phyloP scores from a whole-genome alignment of 2,113 vertebrate genomes.

The Oxygymnocypris stewartii region DNA sequence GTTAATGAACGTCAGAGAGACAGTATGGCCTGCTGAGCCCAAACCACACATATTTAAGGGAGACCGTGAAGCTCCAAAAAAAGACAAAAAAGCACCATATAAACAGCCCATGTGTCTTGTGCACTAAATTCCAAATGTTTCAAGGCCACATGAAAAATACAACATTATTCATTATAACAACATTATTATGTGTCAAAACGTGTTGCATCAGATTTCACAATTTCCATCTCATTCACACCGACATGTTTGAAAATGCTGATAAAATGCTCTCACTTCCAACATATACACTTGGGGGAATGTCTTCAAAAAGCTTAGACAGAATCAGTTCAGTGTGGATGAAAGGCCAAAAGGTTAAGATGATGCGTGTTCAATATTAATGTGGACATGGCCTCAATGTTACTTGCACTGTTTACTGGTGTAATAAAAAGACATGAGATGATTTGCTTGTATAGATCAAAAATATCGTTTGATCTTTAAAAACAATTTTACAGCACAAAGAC shows the following conservation, averaged over 20 bases:
- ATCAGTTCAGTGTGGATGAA: no score
- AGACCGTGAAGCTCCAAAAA: background rate
- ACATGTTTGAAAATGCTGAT: background rate
- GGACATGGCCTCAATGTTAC: no score
- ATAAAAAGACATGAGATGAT: background rate
- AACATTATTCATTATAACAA: background rate
- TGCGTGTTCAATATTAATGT: no score
- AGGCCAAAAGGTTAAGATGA: no score
- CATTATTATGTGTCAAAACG: background rate
- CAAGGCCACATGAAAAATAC: background rate
- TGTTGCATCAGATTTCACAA: background rate
- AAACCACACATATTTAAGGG: background rate
- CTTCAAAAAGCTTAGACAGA: no score
- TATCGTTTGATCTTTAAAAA: background rate
- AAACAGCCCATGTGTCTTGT: background rate
- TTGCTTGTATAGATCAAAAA: background rate
- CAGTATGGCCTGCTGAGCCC: constrained; percentile 7
- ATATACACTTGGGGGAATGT: no score
- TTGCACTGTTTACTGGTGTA: background rate
- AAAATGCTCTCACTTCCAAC: no score
- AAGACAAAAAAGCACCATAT: background rate
- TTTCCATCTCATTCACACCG: background rate
- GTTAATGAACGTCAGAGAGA: constrained; percentile 23
- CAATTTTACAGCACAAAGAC: background rate
- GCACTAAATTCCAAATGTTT: background rate